phyloP scores from a whole-genome alignment of 2,888 invertebrate genomes.

The Luperina testacea region DNA sequence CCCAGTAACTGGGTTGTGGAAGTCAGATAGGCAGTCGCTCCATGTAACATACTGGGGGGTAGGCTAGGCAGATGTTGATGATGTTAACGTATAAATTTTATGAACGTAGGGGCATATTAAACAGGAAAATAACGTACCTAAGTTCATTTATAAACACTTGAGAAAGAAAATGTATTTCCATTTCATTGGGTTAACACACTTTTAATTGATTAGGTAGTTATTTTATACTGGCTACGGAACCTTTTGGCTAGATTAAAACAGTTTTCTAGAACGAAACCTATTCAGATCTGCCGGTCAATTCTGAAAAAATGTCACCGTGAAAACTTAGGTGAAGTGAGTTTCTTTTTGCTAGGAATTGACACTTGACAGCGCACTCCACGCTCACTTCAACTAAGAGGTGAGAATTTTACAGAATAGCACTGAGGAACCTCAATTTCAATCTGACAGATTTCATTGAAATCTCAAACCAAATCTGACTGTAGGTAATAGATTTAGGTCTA shows the following conservation, averaged over 20 bases:
- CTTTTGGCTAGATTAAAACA: not conserved
- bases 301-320: too few species aligned
- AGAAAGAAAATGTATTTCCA: too few species aligned
- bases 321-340: too few species aligned
- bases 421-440: constrained; percentile 7
- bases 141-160: not conserved
- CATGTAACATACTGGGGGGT: too few species aligned
- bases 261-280: not conserved
- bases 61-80: too few species aligned
- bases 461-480: not conserved
- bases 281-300: too few species aligned
- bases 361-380: too few species aligned
- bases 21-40: not conserved
- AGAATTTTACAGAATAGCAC: too few species aligned
- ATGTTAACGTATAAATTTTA: not conserved
- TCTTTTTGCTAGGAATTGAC: too few species aligned
- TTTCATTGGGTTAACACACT: not conserved
- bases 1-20: not conserved
- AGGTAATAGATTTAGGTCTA: constrained; percentile 9
- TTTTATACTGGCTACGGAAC: not conserved
- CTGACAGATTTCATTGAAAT: constrained; percentile 4
- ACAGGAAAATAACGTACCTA: not conserved
- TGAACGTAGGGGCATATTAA: not conserved
- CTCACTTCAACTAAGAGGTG: too few species aligned
- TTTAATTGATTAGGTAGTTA: not conserved